A percentile compares a stretch with the other conserved stretches of the same genome.
These are phyloP conservation scores for Sarcophaga carnaria DNA, from an alignment of 2,888 invertebrate genomes.

Conservation along the genomic window DNA sequence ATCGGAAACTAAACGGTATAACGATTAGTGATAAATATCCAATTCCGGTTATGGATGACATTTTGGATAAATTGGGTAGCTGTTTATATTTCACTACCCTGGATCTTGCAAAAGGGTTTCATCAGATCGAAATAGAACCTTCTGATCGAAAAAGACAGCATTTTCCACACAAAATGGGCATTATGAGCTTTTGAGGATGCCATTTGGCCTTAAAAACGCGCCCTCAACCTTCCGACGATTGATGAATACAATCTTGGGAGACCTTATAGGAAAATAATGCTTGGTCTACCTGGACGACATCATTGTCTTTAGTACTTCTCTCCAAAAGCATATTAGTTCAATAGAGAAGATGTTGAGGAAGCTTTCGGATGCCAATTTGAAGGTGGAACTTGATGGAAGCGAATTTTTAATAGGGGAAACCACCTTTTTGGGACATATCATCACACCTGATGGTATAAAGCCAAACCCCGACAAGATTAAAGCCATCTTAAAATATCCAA, in stretches of 20 bases:
- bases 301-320: neutral
- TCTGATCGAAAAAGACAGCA: no score
- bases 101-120: no score
- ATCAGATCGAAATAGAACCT: no score
- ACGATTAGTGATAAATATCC: no score
- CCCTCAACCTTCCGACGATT: constrained; percentile 40
- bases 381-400: constrained; percentile 10
- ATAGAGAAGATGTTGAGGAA: constrained; percentile 62
- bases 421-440: constrained; percentile 73
- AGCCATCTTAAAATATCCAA: no score
- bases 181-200: neutral
- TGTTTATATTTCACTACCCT: no score
- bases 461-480: constrained; percentile 74
- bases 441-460: constrained; percentile 60
- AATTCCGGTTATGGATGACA: no score
- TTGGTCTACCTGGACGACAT: constrained; percentile 28
- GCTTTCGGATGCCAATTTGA: constrained; percentile 62
- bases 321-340: constrained; percentile 6
- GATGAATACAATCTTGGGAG: constrained; percentile 72
- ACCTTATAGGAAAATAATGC: constrained; percentile 65
- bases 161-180: no score
- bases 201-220: neutral
- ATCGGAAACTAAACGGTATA: no score
- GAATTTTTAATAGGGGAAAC: constrained; percentile 64
- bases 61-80: no score